Evolutionary conservation across 2,797 vertebrate genomes (phyloP), one percentile per base, ranked within the genome.

Genomic region (Pseudomugil tenellus): DNA sequence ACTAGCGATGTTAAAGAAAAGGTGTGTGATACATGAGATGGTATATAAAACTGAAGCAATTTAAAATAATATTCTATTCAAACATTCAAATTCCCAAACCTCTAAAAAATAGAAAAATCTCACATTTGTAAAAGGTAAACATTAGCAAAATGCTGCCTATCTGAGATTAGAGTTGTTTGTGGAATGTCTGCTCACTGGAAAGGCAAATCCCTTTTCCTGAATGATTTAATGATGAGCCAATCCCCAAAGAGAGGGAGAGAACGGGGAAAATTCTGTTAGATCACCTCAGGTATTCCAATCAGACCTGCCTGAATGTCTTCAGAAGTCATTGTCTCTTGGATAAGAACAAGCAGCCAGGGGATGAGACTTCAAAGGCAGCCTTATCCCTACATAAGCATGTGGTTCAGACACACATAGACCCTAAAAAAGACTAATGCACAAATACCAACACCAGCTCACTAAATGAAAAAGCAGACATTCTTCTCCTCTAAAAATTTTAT

Each of bases 151-250:
- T 31, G 64, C 43, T 60, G 63, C 35, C 26, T 60, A n/a, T 17
- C 29, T 67, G 41, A 60, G 65, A 63, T 72, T 35, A 25, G 61
- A 83, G 55, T 67, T 74, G 32, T 64, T 51, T 60, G 55, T 69
- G 72, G 79, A 76, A 87, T 80, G 64, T 81, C 53, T 67, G 59
- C 70, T 75, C 54, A 43, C 72, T 74, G 79, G 76, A 87, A 87
- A 83, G 78, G 63, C 35, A 59, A 84, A 81, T 67, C 69, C 39
- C 61, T 83, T 83, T 90, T 87, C 84, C 87, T 84, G 70, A 87
- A 79, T 82, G 76, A 71, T 84, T 81, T 81, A 84, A 79, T 87
- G 68, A 85, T 65, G 76, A 66, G 84, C 79, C 84, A 76, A 87
- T 87, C 84, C 81, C 87, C 84, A 80, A 70, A 67, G 65, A 59